Evolutionary conservation across 2,888 invertebrate species (phyloP).

Genomic region (Orchesella flavescens): DNA sequence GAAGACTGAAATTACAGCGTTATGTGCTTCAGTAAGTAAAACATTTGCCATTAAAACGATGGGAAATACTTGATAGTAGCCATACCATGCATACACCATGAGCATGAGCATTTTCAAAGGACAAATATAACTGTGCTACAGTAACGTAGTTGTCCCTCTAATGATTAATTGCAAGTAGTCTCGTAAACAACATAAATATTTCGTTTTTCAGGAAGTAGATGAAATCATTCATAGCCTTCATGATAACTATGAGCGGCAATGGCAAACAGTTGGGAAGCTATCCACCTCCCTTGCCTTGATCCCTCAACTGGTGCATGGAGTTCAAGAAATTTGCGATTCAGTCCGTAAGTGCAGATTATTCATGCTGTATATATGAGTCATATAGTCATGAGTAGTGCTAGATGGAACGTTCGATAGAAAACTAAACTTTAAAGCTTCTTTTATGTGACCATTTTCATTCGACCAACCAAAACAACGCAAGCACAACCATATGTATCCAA

Average conservation of each 20-base stretch:
- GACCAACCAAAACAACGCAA: no score
- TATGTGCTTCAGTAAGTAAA: slow-evolving; percentile 76
- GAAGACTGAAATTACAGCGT: slow-evolving; percentile 80
- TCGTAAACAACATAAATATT: not conserved
- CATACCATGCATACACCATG: no score
- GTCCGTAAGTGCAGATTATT: slow-evolving; percentile 74
- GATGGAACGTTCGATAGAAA: no score
- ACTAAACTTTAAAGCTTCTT: no score
- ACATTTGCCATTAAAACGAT: not conserved
- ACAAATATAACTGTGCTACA: no score
- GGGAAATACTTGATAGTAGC: no score
- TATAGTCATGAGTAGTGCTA: no score
- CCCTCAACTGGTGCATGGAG: slow-evolving; percentile 75
- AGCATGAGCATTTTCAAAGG: no score
- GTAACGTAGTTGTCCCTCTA: no score
- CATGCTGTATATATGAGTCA: not conserved
- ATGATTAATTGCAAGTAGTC: no score
- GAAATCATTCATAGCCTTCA: slow-evolving; percentile 76
- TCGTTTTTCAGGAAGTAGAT: slow-evolving; percentile 73
- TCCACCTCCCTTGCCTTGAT: slow-evolving; percentile 75
- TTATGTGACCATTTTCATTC: no score
- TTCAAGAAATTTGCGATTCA: slow-evolving; percentile 76
- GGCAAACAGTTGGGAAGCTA: slow-evolving; percentile 74
- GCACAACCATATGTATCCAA: not conserved
- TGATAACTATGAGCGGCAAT: slow-evolving; percentile 75